Percentiles rank a stretch among this genome's conserved stretches.
These are phyloP conservation scores for Apamea monoglypha DNA, from an alignment of 2,888 invertebrate genomes.

Conservation along the genomic window DNA sequence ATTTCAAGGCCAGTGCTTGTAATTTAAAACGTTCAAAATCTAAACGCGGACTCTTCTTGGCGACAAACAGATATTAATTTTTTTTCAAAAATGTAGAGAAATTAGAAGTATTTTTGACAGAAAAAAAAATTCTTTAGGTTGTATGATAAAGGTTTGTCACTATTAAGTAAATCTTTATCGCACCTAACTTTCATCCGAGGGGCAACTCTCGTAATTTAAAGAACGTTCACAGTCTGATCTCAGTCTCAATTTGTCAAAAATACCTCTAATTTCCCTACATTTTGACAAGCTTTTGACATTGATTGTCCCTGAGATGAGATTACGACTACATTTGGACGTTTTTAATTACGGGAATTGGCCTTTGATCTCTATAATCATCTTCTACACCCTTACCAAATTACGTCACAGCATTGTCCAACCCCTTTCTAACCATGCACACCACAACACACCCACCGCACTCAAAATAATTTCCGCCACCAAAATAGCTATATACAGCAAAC, in stretches of 20 bases:
- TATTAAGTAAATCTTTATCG: too few relatives aligned
- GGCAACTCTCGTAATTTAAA: too few relatives aligned
- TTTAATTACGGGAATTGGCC: not conserved
- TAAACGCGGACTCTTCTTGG: too few relatives aligned
- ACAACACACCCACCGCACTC: not conserved
- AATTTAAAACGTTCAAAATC: too few relatives aligned
- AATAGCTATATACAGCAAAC: constrained; percentile 25
- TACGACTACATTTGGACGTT: not conserved
- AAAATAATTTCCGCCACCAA: constrained; percentile 30
- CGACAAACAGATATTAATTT: too few relatives aligned
- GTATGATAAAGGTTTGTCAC: too few relatives aligned
- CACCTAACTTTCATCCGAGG: too few relatives aligned
- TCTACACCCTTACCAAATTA: not conserved
- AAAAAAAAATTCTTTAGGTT: too few relatives aligned
- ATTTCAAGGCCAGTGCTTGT: too few relatives aligned
- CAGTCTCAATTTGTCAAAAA: not conserved
- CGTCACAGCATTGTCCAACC: not conserved
- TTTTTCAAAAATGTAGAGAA: too few relatives aligned
- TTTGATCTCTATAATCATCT: not conserved
- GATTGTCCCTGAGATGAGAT: not conserved
- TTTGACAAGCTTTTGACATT: not conserved
- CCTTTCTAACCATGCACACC: not conserved
- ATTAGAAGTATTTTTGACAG: too few relatives aligned
- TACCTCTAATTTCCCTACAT: not conserved
- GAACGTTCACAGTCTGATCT: too few relatives aligned